Conservation (phyloP, 2,888 invertebrate genomes). For the Phaonia tiefii region DNA sequence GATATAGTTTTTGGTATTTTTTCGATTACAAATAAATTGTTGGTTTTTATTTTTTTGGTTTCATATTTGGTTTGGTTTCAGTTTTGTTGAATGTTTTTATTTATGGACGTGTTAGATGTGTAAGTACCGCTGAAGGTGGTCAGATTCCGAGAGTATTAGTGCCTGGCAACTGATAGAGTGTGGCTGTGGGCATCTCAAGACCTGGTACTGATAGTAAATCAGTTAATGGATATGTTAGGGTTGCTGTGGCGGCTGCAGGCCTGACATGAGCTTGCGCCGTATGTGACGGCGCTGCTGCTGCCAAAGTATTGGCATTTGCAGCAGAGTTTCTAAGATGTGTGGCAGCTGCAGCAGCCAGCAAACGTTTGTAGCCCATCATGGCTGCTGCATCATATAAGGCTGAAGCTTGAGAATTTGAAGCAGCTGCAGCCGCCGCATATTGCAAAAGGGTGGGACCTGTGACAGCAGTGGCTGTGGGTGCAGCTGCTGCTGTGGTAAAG, state of each 20-base stretch:
- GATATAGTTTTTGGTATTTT: background rate
- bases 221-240: constrained; percentile 86
- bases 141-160: constrained; percentile 87
- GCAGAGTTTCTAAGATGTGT: constrained; percentile 75
- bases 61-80: background rate
- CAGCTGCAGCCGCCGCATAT: constrained; percentile 84
- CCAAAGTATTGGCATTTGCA: constrained; percentile 72
- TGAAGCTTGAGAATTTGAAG: constrained; percentile 82
- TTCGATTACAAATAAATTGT: background rate
- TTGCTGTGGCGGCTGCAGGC: constrained; percentile 82
- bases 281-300: constrained; percentile 80
- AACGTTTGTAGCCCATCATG: constrained; percentile 79
- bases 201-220: constrained; percentile 87
- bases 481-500: constrained; percentile 73
- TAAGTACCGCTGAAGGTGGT: constrained; percentile 81
- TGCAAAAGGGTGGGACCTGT: constrained; percentile 81
- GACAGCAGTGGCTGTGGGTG: constrained; percentile 73
- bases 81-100: constrained; percentile 29
- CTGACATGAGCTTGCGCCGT: constrained; percentile 77
- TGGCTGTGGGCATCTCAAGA: constrained; percentile 83
- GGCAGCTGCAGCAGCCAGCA: constrained; percentile 80
- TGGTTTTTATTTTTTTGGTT: background rate
- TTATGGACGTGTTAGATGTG: constrained; percentile 74
- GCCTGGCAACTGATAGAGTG: constrained; percentile 87
- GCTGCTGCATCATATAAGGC: constrained; percentile 79